Percentiles rank a stretch among this genome's conserved stretches.
Evolutionary conservation across 2,888 invertebrate species (phyloP).

Genomic region (Agrochola macilenta): DNA sequence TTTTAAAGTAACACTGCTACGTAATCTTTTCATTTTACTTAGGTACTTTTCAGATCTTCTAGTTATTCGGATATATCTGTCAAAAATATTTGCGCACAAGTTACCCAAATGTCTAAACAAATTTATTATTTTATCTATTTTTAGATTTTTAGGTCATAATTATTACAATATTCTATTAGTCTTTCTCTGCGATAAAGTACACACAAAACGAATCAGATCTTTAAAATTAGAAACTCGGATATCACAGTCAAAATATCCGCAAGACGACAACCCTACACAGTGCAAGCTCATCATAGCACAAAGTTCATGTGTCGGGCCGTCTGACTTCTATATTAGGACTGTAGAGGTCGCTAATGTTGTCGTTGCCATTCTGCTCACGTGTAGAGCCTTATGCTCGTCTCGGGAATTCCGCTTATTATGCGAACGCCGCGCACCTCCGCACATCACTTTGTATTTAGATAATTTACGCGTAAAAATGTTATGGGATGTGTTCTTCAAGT

Average conservation of each 20-base stretch:
- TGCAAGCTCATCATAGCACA: slow-evolving; percentile 57
- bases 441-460: slow-evolving; percentile 59
- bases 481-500: slow-evolving; percentile 25
- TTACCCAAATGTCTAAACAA: background rate
- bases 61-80: background rate
- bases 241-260: slow-evolving; percentile 24
- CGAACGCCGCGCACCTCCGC: slow-evolving; percentile 59
- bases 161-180: background rate
- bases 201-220: background rate
- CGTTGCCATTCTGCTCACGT: slow-evolving; percentile 65
- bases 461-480: slow-evolving; percentile 59
- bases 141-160: background rate
- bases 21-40: background rate
- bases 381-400: slow-evolving; percentile 54
- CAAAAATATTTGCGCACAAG: background rate
- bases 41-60: background rate
- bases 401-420: slow-evolving; percentile 68
- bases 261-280: slow-evolving; percentile 47
- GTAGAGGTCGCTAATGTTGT: slow-evolving; percentile 63
- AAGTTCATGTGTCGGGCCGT: slow-evolving; percentile 66
- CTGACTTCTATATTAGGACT: slow-evolving; percentile 67
- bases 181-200: background rate
- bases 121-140: background rate
- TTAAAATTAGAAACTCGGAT: background rate
- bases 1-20: background rate